These are phyloP conservation scores for Malachius bipustulatus DNA, from an alignment of 2,888 invertebrate genomes.

Conservation along the genomic window DNA sequence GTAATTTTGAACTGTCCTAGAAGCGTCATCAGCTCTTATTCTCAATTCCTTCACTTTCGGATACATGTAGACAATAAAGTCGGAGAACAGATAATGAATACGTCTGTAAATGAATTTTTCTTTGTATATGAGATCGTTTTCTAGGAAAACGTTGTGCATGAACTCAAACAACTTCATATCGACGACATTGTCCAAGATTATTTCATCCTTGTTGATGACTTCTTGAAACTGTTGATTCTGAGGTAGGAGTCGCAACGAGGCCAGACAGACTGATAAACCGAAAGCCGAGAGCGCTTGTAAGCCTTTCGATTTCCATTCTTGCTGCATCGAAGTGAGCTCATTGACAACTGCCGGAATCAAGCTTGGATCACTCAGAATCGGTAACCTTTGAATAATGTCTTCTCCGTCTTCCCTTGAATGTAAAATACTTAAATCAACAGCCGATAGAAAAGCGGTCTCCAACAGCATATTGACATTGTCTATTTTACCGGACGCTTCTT, in stretches of 20 bases:
- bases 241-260: constrained; percentile 47
- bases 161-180: constrained; percentile 70
- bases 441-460: constrained; percentile 72
- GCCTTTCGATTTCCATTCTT: constrained; percentile 43
- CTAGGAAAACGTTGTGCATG: constrained; percentile 58
- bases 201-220: constrained; percentile 66
- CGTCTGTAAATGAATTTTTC: constrained; percentile 75
- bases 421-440: constrained; percentile 70
- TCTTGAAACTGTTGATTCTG: constrained; percentile 43
- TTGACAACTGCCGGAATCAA: constrained; percentile 43
- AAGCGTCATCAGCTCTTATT: constrained; percentile 79
- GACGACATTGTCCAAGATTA: constrained; percentile 66
- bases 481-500: constrained; percentile 57
- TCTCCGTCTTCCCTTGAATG: constrained; percentile 66
- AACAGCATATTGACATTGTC: constrained; percentile 70
- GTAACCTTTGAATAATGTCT: constrained; percentile 54
- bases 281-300: constrained; percentile 52
- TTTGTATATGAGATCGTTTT: constrained; percentile 53
- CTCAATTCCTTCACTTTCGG: constrained; percentile 76
- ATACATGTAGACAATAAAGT: constrained; percentile 88
- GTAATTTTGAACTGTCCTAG: constrained; percentile 57
- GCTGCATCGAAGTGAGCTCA: constrained; percentile 39
- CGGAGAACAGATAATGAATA: constrained; percentile 74
- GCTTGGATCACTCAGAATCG: constrained; percentile 49
- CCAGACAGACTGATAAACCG: constrained; percentile 57